phyloP scores from a whole-genome alignment of 1,140 invertebrate genomes.

The Archegozetes longisetosus region DNA sequence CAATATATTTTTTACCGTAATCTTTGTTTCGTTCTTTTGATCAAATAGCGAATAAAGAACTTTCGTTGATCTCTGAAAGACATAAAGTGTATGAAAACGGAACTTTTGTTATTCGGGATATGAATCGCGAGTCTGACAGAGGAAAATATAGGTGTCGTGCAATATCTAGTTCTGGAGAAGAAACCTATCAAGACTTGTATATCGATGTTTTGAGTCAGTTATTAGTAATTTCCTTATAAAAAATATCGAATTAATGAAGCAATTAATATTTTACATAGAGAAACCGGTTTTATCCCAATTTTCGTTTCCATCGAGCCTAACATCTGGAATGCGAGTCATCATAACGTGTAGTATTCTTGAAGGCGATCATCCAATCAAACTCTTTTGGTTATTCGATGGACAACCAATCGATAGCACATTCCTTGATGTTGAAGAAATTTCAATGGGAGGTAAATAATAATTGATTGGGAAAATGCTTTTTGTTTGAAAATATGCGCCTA shows the following conservation, averaged over 20 bases:
- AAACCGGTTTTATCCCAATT: conserved; percentile 28
- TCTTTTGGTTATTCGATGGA: conserved; percentile 57
- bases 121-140: too few species aligned
- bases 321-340: conserved; percentile 63
- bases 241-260: neutral
- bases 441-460: too few species aligned
- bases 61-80: too few species aligned
- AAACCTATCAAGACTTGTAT: neutral
- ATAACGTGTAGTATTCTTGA: conserved; percentile 65
- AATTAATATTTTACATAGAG: conserved; percentile 11
- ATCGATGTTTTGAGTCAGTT: neutral
- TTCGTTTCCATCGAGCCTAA: conserved; percentile 43
- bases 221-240: neutral
- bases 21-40: too few species aligned
- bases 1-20: too few species aligned
- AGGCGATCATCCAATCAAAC: conserved; percentile 54
- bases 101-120: too few species aligned
- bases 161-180: too few species aligned
- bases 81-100: too few species aligned
- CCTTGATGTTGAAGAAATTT: conserved; percentile 28
- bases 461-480: too few species aligned
- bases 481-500: conserved; percentile 10
- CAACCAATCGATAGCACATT: conserved; percentile 26
- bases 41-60: too few species aligned
- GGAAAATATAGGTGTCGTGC: too few species aligned